Conservation (phyloP, 2,113 vertebrate genomes). For the Chelonoidis abingdonii region DNA sequence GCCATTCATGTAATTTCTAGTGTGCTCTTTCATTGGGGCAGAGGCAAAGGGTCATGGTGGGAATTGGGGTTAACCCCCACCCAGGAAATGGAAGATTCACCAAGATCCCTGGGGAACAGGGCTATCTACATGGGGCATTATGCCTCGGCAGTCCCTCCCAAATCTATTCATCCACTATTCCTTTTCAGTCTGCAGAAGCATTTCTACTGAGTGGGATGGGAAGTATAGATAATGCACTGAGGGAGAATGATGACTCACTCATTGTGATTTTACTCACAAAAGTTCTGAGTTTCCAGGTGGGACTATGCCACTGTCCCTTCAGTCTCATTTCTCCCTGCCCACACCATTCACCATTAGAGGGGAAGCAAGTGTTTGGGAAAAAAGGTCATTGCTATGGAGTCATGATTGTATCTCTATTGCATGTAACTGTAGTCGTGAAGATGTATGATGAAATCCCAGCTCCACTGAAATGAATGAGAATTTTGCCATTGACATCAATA, state of each 20-base stretch:
- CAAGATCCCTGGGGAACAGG: not conserved
- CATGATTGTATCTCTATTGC: not conserved
- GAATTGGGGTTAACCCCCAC: not conserved
- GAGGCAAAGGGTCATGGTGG: not conserved
- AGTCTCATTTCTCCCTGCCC: not conserved
- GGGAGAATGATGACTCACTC: not conserved
- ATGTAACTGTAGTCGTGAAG: not conserved
- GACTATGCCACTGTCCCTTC: not conserved
- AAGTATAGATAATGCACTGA: not conserved
- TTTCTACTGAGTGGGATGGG: not conserved
- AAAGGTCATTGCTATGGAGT: not conserved
- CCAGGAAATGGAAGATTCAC: not conserved
- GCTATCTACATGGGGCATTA: not conserved
- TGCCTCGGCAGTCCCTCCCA: not conserved
- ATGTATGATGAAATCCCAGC: not conserved
- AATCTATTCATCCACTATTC: not conserved
- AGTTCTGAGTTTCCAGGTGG: not conserved
- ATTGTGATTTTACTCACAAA: not conserved
- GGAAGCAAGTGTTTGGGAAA: not conserved
- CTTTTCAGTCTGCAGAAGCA: not conserved
- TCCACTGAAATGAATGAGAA: not conserved
- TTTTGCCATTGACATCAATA: not conserved
- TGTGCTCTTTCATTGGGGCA: not conserved
- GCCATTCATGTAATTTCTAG: not conserved
- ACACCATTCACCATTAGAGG: not conserved